Base-by-base conservation (phyloP, 2,113 vertebrate genomes). In the Delphinapterus leucas region DNA sequence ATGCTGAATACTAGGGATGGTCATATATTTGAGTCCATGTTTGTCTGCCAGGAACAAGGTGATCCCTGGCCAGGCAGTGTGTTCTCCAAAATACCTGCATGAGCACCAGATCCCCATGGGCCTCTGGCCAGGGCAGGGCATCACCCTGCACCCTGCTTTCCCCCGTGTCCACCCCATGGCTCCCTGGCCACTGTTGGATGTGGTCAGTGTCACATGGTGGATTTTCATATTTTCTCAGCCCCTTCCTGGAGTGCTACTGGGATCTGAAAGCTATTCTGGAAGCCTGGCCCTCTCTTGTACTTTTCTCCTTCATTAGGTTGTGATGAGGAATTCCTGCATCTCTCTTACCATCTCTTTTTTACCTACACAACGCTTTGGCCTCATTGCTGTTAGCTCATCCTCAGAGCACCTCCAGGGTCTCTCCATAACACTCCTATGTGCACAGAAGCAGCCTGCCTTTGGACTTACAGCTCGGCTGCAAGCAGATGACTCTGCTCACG, bases 161-260 rank as follows among this genome's bases (percentile, higher is more conserved):
- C 28, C 49, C 25, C 0, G 11, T 3, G 1, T 21, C 79, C 0
- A 1, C 33, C 21, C 67, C 31, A 8, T 1, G 17, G n/a, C 31
- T 68, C 17, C 18, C n/a, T 81, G 58, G 38, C 55, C 33, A 8
- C 33, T 31, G 53, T 38, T 3, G 23, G 58, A n/a, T 9, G 36
- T 70, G 70, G 41, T 11, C 41, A n/a, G 20, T 18, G 6, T 23
- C 41, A 63, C 41, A 14, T 5, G 14, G 15, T 21, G 2, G 26
- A 28, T 33, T 92, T 85, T 28, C 20, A 3, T 44, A n/a, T 31
- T 31, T 65, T 70, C 86, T 84, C 38, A 33, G 44, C 33, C 4
- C 76, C 33, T 14, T 49, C 76, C n/a, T 6, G 47, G 36, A 33
- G 6, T 4, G 11, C 76, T 6, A 1, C 33, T 28, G 8, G 23